A percentile compares a stretch with the other conserved stretches of the same genome.
These are phyloP conservation scores for Brachionus asplanchnoidis DNA, from an alignment of 1,140 invertebrate species.

Conservation along the genomic window DNA sequence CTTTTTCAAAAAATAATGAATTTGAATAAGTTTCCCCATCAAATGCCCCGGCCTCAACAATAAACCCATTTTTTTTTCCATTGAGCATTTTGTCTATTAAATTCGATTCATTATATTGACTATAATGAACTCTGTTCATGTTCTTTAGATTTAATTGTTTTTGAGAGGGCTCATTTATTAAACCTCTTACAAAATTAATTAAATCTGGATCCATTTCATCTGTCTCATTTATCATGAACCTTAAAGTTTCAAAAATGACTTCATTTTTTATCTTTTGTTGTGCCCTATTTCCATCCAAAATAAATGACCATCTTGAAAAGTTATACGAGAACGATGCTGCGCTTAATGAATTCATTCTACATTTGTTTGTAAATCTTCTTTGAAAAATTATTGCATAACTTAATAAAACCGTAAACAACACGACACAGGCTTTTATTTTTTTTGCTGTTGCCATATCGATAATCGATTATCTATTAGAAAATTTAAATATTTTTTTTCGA, in stretches of 20 bases:
- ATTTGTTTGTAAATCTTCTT: no score
- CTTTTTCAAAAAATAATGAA: conserved; percentile 66
- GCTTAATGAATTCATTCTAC: no score
- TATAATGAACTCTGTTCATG: not conserved
- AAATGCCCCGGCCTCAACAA: conserved; percentile 63
- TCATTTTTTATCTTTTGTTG: not conserved
- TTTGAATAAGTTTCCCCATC: conserved; percentile 63
- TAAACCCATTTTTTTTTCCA: conserved; percentile 54
- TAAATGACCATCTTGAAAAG: not conserved
- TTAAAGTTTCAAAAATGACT: not conserved
- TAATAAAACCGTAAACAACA: no score
- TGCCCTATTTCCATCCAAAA: not conserved
- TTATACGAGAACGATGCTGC: no score
- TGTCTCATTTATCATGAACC: not conserved
- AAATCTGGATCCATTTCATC: not conserved
- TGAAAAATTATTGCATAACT: no score
- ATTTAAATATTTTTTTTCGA: no score
- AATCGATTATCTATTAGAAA: no score
- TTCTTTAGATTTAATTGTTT: not conserved
- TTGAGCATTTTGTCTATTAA: conserved; percentile 43
- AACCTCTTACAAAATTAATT: not conserved
- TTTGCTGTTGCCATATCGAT: no score
- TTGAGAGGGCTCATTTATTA: not conserved
- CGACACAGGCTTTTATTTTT: no score
- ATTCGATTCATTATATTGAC: conserved; percentile 21